Percentiles rank a stretch among this genome's conserved stretches.
phyloP scores from a whole-genome alignment of 2,888 invertebrate genomes.

The Rhamphomyia laevipes region DNA sequence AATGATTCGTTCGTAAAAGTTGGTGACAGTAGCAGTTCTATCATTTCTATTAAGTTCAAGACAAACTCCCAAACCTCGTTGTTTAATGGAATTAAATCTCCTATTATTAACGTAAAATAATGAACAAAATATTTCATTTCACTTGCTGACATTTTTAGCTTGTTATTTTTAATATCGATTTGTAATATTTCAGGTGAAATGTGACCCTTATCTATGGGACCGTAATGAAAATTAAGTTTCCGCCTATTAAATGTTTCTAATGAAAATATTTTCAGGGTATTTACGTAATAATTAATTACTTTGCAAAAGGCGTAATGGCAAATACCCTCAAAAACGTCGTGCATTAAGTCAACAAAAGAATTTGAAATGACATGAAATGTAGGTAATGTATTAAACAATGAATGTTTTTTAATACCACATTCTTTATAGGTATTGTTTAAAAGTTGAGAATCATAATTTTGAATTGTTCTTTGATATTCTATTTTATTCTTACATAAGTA shows the following conservation, averaged over 20 bases:
- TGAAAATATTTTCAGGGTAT: constrained; percentile 11
- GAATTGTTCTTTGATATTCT: constrained; percentile 9
- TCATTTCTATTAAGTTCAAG: constrained; percentile 11
- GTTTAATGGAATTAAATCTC: constrained; percentile 14
- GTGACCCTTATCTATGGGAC: constrained; percentile 14
- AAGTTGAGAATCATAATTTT: constrained; percentile 13
- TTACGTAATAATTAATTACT: constrained; percentile 12
- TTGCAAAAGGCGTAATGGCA: constrained; percentile 17
- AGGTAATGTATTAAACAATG: constrained; percentile 11
- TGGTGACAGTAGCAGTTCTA: constrained; percentile 2
- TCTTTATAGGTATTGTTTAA: constrained; percentile 7
- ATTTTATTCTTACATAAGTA: constrained; percentile 8
- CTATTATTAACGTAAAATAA: constrained; percentile 14
- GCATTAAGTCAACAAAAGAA: constrained; percentile 18
- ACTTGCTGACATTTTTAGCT: constrained; percentile 15
- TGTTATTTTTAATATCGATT: constrained; percentile 8
- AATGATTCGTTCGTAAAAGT: too few species aligned
- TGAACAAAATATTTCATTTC: constrained; percentile 14
- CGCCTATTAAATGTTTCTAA: constrained; percentile 14
- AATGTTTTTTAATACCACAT: constrained; percentile 14
- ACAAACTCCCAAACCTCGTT: constrained; percentile 13
- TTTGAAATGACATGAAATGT: constrained; percentile 17
- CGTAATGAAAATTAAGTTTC: constrained; percentile 15
- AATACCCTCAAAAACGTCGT: constrained; percentile 18
- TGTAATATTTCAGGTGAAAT: constrained; percentile 8